These are phyloP conservation scores for Nudaria mundana DNA, from an alignment of 2,888 invertebrate genomes.

Conservation along the genomic window DNA sequence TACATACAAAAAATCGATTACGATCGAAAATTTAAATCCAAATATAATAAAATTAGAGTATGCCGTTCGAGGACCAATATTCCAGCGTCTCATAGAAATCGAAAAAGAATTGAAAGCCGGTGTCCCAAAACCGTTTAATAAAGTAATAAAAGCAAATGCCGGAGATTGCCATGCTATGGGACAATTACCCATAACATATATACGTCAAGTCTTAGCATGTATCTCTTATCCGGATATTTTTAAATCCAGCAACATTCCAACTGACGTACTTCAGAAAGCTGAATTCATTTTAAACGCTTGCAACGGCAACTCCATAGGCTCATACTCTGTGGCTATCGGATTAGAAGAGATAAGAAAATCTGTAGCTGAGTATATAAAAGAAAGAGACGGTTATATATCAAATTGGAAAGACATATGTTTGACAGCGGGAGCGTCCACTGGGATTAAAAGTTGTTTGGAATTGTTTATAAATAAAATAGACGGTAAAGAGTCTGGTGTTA, in stretches of 20 bases:
- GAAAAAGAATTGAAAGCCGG: constrained; percentile 7
- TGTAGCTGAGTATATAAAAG: constrained; percentile 89
- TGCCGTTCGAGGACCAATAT: constrained; percentile 5
- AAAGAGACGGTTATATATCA: constrained; percentile 87
- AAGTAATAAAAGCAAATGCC: constrained; percentile 95
- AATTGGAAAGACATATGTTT: constrained; percentile 89
- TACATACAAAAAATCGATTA: constrained; percentile 3
- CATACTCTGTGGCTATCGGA: constrained; percentile 93
- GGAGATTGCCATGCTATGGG: constrained; percentile 98
- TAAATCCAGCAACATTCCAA: constrained; percentile 84
- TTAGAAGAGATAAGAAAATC: constrained; percentile 91
- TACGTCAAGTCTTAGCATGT: constrained; percentile 91
- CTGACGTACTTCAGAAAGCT: constrained; percentile 89
- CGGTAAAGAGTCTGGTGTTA: constrained; percentile 85
- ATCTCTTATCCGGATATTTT: constrained; percentile 86
- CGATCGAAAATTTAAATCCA: constrained; percentile 8
- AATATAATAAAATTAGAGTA: constrained; percentile 6
- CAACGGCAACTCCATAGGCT: constrained; percentile 90
- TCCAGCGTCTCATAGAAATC: constrained; percentile 1
- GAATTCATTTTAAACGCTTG: constrained; percentile 81
- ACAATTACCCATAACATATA: constrained; percentile 92
- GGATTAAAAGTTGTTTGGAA: constrained; percentile 90
- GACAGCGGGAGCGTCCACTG: constrained; percentile 93
- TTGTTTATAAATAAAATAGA: constrained; percentile 75
- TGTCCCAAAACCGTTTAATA: constrained; percentile 50